These are phyloP conservation scores for Prunella fulvescens DNA, from an alignment of 2,113 vertebrate species.

Conservation along the genomic window DNA sequence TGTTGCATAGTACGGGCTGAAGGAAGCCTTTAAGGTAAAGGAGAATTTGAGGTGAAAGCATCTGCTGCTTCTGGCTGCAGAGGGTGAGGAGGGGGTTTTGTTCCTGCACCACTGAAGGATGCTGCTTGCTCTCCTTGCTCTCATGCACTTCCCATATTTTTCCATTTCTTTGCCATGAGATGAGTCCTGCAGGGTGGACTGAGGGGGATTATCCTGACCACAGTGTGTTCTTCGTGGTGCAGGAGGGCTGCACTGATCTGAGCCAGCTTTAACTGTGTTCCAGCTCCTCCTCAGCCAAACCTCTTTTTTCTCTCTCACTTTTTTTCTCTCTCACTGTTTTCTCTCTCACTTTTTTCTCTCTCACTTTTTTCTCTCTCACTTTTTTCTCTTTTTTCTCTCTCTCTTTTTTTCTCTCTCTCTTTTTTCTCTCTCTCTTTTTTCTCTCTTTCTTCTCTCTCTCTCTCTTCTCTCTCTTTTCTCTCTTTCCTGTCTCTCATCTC, in stretches of 20 bases:
- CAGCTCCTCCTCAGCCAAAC: too few species aligned
- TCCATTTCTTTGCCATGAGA: background rate
- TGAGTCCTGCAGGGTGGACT: background rate
- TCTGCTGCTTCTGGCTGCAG: background rate
- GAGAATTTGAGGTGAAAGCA: background rate
- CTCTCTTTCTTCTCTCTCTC: too few species aligned
- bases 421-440: too few species aligned
- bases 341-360: too few species aligned
- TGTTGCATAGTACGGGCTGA: background rate
- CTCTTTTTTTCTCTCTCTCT: too few species aligned
- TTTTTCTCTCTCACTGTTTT: too few species aligned
- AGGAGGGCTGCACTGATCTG: background rate
- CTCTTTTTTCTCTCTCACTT: too few species aligned
- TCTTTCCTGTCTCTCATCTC: too few species aligned
- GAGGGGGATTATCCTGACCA: background rate
- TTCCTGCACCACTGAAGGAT: background rate
- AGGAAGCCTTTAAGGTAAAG: background rate
- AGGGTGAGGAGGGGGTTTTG: background rate
- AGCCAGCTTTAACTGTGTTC: too few species aligned
- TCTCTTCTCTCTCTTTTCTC: too few species aligned
- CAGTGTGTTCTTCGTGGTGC: background rate
- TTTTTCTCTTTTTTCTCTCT: too few species aligned
- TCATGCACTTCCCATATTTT: accelerated
- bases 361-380: too few species aligned
- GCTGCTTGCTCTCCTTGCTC: background rate